Conservation (phyloP, 1,140 invertebrate genomes). For the Goniozus legneri region DNA sequence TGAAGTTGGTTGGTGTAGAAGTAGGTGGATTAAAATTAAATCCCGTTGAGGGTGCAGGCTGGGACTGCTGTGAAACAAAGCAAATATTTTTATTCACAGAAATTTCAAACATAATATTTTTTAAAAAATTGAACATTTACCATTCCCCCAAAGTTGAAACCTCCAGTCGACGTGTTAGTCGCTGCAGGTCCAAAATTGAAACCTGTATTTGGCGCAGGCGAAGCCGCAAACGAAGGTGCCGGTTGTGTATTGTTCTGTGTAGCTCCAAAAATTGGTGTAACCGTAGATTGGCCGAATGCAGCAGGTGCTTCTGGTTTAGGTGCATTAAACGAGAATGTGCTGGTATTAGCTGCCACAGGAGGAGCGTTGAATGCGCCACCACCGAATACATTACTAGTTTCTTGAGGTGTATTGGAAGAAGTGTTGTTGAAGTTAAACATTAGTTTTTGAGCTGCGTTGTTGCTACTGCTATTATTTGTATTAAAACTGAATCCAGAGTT, state of each 20-base stretch:
- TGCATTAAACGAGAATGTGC: slow-evolving; percentile 37
- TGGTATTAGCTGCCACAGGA: slow-evolving; percentile 9
- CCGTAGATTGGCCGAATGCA: too few species aligned
- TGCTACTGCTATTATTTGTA: slow-evolving; percentile 13
- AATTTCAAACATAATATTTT: slow-evolving; percentile 1
- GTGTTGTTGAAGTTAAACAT: slow-evolving; percentile 25
- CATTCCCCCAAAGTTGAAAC: slow-evolving; percentile 37
- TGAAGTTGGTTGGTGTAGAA: slow-evolving; percentile 39
- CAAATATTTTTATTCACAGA: neutral
- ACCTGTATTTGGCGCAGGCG: slow-evolving; percentile 25
- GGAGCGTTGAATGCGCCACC: slow-evolving; percentile 17
- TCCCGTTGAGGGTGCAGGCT: slow-evolving; percentile 27
- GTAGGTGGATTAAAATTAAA: slow-evolving; percentile 44
- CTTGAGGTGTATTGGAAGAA: slow-evolving; percentile 7
- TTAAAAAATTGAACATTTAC: slow-evolving; percentile 20
- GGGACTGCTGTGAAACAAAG: too few species aligned
- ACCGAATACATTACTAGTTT: slow-evolving; percentile 22
- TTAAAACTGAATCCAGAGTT: slow-evolving; percentile 26
- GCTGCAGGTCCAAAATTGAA: slow-evolving; percentile 37
- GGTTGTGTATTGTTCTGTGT: slow-evolving; percentile 21
- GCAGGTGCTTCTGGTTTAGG: slow-evolving; percentile 29
- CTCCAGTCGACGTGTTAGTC: slow-evolving; percentile 17
- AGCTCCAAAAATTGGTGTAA: slow-evolving; percentile 35
- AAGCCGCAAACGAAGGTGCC: slow-evolving; percentile 21
- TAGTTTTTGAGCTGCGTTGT: slow-evolving; percentile 15